Conservation (phyloP, 1,140 invertebrate genomes). For the Armadillidium nasatum region DNA sequence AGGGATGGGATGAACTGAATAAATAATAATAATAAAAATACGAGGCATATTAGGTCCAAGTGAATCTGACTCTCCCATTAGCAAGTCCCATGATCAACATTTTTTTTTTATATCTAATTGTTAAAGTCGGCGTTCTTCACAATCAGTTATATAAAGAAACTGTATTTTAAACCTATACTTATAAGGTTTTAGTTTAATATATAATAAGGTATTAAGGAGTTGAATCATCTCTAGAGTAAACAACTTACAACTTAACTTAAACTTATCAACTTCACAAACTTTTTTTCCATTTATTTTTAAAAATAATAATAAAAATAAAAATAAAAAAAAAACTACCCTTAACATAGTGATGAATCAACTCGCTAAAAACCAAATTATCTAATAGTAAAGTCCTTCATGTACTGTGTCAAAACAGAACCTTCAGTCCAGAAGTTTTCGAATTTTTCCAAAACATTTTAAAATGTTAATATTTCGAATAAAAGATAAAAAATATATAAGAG, state of each 20-base stretch:
- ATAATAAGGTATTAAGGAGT: neutral
- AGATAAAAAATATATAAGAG: no score
- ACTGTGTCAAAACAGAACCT: neutral
- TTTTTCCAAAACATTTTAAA: neutral
- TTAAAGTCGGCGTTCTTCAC: slow-evolving; percentile 1
- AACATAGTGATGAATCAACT: neutral
- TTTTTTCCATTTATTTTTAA: no score
- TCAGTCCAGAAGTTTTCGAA: neutral
- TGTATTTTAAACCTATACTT: slow-evolving; percentile 1
- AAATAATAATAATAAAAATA: no score
- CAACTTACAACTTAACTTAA: no score
- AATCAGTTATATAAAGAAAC: neutral
- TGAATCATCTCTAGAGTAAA: neutral
- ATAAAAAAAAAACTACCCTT: no score
- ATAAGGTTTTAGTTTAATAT: neutral
- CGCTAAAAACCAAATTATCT: neutral
- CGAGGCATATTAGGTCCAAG: no score
- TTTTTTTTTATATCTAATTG: neutral
- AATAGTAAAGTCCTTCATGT: slow-evolving; percentile 5
- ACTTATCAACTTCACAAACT: no score
- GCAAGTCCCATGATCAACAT: neutral
- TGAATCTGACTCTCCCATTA: neutral
- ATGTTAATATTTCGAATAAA: no score
- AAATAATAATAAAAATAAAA: no score
- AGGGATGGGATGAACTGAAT: no score